phyloP scores from a whole-genome alignment of 2,888 invertebrate species.

The Schizaphis graminum region DNA sequence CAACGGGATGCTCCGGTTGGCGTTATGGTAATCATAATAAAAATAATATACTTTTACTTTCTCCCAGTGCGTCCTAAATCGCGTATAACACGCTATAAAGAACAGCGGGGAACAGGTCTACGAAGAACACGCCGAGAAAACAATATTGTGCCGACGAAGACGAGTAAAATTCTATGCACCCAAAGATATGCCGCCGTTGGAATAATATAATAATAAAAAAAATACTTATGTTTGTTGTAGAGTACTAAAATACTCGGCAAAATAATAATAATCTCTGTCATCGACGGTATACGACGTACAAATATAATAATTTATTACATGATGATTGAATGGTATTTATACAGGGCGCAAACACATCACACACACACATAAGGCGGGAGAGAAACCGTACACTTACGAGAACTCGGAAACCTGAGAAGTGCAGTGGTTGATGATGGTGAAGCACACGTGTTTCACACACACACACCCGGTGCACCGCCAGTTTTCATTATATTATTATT shows the following conservation, averaged over 20 bases:
- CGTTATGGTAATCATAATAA: constrained; percentile 54
- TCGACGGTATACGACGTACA: background rate
- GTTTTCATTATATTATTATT: constrained; percentile 17
- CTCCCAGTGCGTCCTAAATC: constrained; percentile 56
- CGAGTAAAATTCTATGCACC: background rate
- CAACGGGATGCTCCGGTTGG: constrained; percentile 64
- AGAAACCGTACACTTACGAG: constrained; percentile 63
- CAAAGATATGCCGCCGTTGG: background rate
- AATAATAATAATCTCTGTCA: background rate
- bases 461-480: background rate
- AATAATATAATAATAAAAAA: background rate
- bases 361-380: constrained; percentile 1
- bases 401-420: constrained; percentile 61
- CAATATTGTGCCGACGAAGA: background rate
- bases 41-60: constrained; percentile 62
- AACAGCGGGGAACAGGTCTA: background rate
- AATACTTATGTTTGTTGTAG: background rate
- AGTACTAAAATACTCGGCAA: background rate
- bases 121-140: background rate
- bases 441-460: constrained; percentile 52
- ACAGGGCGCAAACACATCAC: constrained; percentile 9
- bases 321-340: background rate
- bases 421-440: background rate
- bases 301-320: constrained; percentile 2
- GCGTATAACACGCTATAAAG: background rate